Evolutionary conservation across 2,888 invertebrate genomes (phyloP).

Genomic region (Vanessa cardui): DNA sequence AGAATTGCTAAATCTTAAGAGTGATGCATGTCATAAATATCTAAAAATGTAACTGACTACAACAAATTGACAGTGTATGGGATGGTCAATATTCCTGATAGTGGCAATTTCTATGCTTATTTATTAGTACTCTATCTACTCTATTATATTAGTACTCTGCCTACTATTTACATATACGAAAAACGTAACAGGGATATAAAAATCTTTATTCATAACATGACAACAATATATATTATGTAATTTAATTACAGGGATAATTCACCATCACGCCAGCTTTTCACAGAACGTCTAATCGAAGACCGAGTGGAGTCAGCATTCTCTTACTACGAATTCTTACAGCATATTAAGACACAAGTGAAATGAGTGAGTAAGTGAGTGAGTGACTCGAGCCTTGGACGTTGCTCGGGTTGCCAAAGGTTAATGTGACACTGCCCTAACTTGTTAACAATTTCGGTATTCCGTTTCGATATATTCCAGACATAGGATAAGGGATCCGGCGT

Average conservation of each 20-base stretch:
- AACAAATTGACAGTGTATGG: too few relatives aligned
- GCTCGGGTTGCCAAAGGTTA: conserved; percentile 8
- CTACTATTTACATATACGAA: too few relatives aligned
- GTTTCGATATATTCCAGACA: background rate
- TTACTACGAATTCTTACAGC: conserved; percentile 99
- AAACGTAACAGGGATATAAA: too few relatives aligned
- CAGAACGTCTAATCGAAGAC: conserved; percentile 96
- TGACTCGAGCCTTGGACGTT: conserved; percentile 41
- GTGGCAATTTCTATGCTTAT: too few relatives aligned
- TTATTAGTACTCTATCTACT: too few relatives aligned
- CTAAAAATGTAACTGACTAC: too few relatives aligned
- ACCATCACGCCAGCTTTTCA: conserved; percentile 90
- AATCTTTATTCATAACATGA: too few relatives aligned
- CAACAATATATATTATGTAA: too few relatives aligned
- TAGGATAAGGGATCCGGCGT: background rate
- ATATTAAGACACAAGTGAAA: conserved; percentile 94
- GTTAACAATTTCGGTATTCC: conserved; percentile 17
- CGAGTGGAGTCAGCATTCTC: conserved; percentile 96
- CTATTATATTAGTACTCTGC: too few relatives aligned
- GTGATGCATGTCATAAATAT: too few relatives aligned
- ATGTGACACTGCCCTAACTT: conserved; percentile 59
- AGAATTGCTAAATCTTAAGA: too few relatives aligned
- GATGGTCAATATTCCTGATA: too few relatives aligned
- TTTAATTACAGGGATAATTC: conserved; percentile 92
- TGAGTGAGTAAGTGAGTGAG: conserved; percentile 74